These are phyloP conservation scores for Hyposoter didymator DNA, from an alignment of 2,888 invertebrate genomes.

Conservation along the genomic window DNA sequence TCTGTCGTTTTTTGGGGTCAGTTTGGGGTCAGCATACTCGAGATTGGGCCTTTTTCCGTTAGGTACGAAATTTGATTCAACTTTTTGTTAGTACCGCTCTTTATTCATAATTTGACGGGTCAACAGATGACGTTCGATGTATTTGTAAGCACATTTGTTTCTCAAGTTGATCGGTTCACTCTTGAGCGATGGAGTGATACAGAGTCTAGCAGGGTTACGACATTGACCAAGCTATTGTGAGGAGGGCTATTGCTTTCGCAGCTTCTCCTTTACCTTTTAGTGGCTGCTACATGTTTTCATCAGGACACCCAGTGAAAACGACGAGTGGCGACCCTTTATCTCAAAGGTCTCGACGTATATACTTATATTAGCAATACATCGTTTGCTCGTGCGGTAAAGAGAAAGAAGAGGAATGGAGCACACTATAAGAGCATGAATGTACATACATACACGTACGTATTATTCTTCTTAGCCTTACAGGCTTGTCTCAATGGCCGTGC, in stretches of 20 bases:
- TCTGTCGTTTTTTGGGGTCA: not conserved
- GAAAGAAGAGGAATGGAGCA: constrained; percentile 41
- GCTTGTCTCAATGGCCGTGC: constrained; percentile 68
- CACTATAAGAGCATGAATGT: not conserved
- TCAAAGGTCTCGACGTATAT: constrained; percentile 51
- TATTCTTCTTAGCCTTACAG: constrained; percentile 62
- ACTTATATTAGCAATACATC: constrained; percentile 59
- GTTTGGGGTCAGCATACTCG: not conserved
- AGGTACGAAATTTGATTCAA: not conserved
- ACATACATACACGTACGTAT: constrained; percentile 41
- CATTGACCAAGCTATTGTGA: not conserved
- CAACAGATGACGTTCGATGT: not conserved
- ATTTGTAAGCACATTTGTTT: not conserved
- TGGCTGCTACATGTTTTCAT: constrained; percentile 58
- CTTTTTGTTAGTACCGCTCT: not conserved
- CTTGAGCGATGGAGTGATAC: not conserved
- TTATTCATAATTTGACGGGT: not conserved
- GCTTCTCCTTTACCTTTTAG: constrained; percentile 51
- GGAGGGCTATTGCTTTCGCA: not conserved
- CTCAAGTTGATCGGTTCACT: not conserved
- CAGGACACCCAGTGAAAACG: constrained; percentile 48
- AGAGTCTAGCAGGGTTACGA: not conserved
- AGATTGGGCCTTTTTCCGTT: too few relatives aligned
- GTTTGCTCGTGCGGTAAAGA: constrained; percentile 26
- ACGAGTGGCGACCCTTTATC: constrained; percentile 59